phyloP scores from a whole-genome alignment of 2,113 vertebrate species.

The Emydocephalus ijimae region DNA sequence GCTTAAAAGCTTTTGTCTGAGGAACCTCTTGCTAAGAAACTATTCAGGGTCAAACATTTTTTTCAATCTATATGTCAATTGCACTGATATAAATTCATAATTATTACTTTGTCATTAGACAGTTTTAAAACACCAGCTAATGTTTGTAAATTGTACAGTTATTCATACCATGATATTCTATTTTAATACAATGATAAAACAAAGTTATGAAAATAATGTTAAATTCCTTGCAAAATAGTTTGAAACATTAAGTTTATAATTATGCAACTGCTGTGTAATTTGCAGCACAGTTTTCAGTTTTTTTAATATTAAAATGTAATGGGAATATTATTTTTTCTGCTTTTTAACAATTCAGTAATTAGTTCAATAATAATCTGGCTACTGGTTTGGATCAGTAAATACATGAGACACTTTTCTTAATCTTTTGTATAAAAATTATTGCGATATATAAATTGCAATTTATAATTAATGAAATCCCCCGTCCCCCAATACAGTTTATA shows the following conservation, averaged over 20 bases:
- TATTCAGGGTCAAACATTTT: constrained; percentile 39
- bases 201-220: background rate
- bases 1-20: background rate
- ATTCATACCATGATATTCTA: background rate
- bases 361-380: background rate
- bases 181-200: background rate
- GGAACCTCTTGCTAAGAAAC: constrained; percentile 10
- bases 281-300: background rate
- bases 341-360: constrained; percentile 26
- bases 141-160: background rate
- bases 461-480: background rate
- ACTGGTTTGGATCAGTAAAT: background rate
- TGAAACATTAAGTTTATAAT: accelerated
- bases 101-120: background rate
- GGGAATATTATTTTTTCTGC: background rate
- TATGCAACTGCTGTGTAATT: constrained; percentile 7
- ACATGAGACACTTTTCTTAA: constrained; percentile 7
- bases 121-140: background rate
- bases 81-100: constrained; percentile 23
- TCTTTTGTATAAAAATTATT: constrained; percentile 19
- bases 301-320: constrained; percentile 33
- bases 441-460: background rate
- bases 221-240: constrained; percentile 25
- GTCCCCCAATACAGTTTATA: no score
- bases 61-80: constrained; percentile 41